phyloP scores from a whole-genome alignment of 2,797 vertebrate genomes.

The Acanthiza pusilla region DNA sequence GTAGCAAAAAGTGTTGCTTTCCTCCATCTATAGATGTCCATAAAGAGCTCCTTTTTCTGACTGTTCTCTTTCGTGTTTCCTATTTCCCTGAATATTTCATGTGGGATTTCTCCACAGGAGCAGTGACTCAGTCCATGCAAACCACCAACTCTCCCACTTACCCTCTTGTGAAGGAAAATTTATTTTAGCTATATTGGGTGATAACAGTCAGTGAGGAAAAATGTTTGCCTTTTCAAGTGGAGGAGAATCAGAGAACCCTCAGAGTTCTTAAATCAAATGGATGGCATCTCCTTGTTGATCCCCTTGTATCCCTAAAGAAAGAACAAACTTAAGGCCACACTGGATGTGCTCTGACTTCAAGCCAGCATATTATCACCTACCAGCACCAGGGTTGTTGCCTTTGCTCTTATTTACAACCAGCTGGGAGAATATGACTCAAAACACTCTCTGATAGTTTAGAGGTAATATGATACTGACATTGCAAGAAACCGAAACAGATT shows the following conservation, averaged over 20 bases:
- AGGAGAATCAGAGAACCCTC: background rate
- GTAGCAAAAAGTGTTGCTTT: background rate
- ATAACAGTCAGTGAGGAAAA: background rate
- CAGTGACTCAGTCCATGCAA: conserved; percentile 16
- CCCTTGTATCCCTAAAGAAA: background rate
- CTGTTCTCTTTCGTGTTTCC: background rate
- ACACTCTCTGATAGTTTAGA: background rate
- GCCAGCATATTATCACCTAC: background rate
- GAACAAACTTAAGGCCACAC: background rate
- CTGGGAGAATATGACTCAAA: background rate
- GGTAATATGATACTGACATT: background rate
- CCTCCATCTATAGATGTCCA: background rate
- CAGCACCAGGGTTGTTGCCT: background rate
- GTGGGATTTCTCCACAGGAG: conserved; percentile 22
- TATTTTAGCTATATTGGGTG: background rate
- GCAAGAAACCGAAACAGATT: background rate
- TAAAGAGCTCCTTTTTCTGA: background rate
- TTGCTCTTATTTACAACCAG: background rate
- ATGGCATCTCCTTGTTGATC: background rate
- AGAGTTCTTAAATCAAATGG: background rate
- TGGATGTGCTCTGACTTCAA: background rate
- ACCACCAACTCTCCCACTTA: conserved; percentile 24
- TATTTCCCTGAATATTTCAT: conserved; percentile 10
- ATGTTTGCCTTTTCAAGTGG: conserved; percentile 13
- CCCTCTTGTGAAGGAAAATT: background rate